Conservation (phyloP, 2,888 invertebrate species). For the Entomobrya multifasciata region DNA sequence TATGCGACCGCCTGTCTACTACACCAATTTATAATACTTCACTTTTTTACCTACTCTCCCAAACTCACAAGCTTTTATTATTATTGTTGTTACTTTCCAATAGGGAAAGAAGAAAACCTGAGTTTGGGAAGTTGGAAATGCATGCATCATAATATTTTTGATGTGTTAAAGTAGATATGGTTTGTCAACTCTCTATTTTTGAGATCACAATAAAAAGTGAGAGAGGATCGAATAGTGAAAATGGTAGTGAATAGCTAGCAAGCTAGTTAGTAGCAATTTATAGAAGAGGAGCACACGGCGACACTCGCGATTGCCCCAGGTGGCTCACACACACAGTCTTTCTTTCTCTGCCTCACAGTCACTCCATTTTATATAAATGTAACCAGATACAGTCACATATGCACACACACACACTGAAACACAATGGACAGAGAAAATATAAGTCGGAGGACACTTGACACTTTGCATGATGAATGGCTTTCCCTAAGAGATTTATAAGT, state of each 20-base stretch:
- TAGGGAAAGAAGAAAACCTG: constrained; percentile 14
- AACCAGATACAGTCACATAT: constrained; percentile 55
- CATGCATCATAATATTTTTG: constrained; percentile 39
- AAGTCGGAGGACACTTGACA: constrained; percentile 80
- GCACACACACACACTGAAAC: constrained; percentile 75
- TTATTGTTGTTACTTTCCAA: constrained; percentile 10
- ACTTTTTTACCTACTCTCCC: constrained; percentile 40
- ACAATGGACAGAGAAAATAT: constrained; percentile 79
- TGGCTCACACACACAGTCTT: constrained; percentile 74
- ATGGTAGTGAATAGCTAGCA: constrained; percentile 6
- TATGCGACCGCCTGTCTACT: neutral
- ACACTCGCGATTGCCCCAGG: constrained; percentile 80
- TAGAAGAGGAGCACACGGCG: constrained; percentile 76
- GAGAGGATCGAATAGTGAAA: constrained; percentile 29
- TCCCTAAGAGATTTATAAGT: constrained; percentile 80
- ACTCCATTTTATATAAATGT: constrained; percentile 38
- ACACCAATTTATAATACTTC: neutral
- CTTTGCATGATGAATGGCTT: constrained; percentile 80
- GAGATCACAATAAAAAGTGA: constrained; percentile 25
- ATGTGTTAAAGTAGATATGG: constrained; percentile 44
- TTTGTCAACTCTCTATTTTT: constrained; percentile 58
- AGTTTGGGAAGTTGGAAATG: constrained; percentile 7
- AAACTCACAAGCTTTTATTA: constrained; percentile 59
- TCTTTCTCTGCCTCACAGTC: constrained; percentile 24
- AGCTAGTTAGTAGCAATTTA: constrained; percentile 19